Percentiles rank a stretch among this genome's conserved stretches.
phyloP scores from a whole-genome alignment of 2,888 invertebrate genomes.

The Prionchulus punctatus region DNA sequence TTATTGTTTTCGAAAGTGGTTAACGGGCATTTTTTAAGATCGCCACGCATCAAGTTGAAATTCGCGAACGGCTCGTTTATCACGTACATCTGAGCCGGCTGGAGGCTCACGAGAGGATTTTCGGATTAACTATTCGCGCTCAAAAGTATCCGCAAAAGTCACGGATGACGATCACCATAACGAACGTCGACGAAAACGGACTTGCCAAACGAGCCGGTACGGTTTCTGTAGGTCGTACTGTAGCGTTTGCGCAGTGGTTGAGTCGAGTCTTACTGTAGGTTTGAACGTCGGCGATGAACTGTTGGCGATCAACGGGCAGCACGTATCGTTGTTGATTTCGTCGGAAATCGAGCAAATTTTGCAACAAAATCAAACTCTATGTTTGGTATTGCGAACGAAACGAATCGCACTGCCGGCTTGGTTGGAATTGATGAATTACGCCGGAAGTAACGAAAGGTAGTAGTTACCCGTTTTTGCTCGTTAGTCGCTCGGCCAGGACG shows the following conservation, averaged over 20 bases:
- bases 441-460: neutral
- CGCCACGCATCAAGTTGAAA: constrained; percentile 7
- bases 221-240: neutral
- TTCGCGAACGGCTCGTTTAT: constrained; percentile 11
- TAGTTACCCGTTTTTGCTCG: no score
- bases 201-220: constrained; percentile 5
- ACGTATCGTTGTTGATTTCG: constrained; percentile 6
- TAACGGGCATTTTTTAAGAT: no score
- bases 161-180: constrained; percentile 5
- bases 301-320: constrained; percentile 10
- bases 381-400: constrained; percentile 13
- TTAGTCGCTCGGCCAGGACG: no score
- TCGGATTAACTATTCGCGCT: constrained; percentile 12
- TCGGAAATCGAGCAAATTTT: constrained; percentile 11
- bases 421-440: neutral
- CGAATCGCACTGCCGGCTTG: constrained; percentile 6
- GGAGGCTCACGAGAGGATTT: neutral
- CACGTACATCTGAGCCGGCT: constrained; percentile 10
- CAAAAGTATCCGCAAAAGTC: neutral
- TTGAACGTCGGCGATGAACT: constrained; percentile 12
- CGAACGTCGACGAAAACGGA: constrained; percentile 7
- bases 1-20: no score
- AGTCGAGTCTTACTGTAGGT: constrained; percentile 1
- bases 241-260: neutral
- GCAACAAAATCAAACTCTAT: constrained; percentile 9